Base-by-base conservation (phyloP, 35 echinoderm and acorn worm genomes). In the Acanthaster planci region DNA sequence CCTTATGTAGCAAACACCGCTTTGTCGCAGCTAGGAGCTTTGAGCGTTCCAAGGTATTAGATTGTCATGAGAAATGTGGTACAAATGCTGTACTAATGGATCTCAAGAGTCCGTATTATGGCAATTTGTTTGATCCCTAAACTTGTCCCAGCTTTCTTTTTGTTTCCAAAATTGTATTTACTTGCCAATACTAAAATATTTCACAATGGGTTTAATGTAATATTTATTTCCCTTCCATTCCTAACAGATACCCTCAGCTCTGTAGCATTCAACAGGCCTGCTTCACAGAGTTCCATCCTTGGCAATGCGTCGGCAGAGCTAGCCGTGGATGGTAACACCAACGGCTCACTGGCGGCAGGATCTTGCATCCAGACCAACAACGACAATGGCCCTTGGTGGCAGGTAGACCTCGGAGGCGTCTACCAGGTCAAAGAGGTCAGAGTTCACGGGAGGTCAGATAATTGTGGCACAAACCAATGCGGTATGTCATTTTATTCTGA, bases 391-490 rank as follows among this genome's bases (percentile, higher is more conserved):
- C 84, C 93, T 14, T 95, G 89, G 88, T 95, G 88, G 88, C 78
- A 83, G 84, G 47, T 95, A 8, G 93, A 95, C 44, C 83, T 95
- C 2, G 93, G 84, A 40, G 89, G 84, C 15, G 84, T 95, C 21
- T 82, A 87, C 37, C 17, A 72, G 21, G 79, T 95, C 37, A 79
- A 86, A 18, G 40, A 79, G 0, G 85, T 95, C 40, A 84, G 38
- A n/a, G 82, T 95, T 29, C 72, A 90, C 34, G 40, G 58, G 19
- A 90, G 92, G 40, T 51, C 58, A 7, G 80, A 67, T 59, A 42
- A 19, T 23, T 89, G 81, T 77, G 64, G 14, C 30, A 31, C 75
- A 36, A 37, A 87, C 50, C 30, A 52, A 38, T 87, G 85, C 23
- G 67, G 85, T 87, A 80, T 10, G 64, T 72, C 14, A 31, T 72